Evolutionary conservation across 2,888 invertebrate genomes (phyloP).

Genomic region (Athalia rosae): DNA sequence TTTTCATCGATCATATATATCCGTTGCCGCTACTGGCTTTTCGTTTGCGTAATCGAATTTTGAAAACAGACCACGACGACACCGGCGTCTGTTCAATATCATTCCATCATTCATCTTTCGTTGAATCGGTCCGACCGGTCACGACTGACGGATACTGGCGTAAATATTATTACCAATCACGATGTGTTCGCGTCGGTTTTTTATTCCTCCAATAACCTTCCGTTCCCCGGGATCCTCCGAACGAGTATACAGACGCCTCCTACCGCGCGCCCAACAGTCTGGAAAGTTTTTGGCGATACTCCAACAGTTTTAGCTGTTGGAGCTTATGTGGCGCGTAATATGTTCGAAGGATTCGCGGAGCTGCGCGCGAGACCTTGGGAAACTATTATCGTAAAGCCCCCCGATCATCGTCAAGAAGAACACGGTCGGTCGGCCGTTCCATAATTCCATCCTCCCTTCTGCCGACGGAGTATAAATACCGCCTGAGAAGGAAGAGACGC

Average conservation of each 20-base stretch:
- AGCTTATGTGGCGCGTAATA: background rate
- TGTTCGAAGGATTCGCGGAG: too few relatives aligned
- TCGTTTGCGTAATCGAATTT: background rate
- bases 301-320: constrained; percentile 54
- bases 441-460: too few relatives aligned
- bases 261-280: constrained; percentile 68
- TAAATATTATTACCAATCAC: constrained; percentile 9
- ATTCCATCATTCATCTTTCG: background rate
- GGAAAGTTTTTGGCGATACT: constrained; percentile 67
- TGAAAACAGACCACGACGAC: constrained; percentile 10
- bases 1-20: constrained; percentile 3
- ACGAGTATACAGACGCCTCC: background rate
- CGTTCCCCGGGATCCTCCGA: background rate
- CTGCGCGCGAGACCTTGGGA: too few relatives aligned
- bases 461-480: too few relatives aligned
- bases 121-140: background rate
- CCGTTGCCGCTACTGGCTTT: background rate
- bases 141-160: background rate
- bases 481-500: too few relatives aligned
- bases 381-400: too few relatives aligned
- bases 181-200: background rate
- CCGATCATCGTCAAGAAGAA: too few relatives aligned
- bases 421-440: too few relatives aligned
- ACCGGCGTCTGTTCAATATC: background rate
- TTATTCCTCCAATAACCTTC: constrained; percentile 29